Percentiles rank a stretch among this genome's conserved stretches.
Evolutionary conservation across 1,140 invertebrate species (phyloP).

Genomic region (Drosophila bocqueti): DNA sequence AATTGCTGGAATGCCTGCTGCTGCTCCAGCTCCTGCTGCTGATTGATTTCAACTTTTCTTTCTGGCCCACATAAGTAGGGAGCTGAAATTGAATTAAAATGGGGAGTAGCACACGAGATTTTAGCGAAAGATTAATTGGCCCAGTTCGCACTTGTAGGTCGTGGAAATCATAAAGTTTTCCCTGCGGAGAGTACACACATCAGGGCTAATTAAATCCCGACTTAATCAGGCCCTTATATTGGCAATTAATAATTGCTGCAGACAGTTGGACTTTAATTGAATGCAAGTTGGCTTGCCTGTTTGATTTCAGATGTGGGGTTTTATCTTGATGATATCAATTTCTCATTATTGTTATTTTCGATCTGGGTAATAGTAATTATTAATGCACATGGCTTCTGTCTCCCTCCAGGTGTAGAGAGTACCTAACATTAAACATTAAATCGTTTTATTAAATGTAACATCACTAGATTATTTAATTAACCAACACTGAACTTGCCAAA

Average conservation of each 20-base stretch:
- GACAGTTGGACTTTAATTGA: neutral
- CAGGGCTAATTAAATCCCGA: conserved; percentile 29
- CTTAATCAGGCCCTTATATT: conserved; percentile 11
- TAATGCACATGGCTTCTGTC: no score
- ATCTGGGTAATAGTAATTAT: neutral
- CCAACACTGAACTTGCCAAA: neutral
- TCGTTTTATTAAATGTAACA: neutral
- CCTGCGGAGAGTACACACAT: neutral
- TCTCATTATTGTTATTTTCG: neutral
- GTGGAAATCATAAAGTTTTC: conserved; percentile 31
- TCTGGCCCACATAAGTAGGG: conserved; percentile 38
- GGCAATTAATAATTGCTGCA: conserved; percentile 7
- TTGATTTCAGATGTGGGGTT: no score
- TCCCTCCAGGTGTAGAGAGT: no score
- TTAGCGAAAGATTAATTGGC: conserved; percentile 40
- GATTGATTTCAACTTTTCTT: conserved; percentile 43
- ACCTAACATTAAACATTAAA: no score
- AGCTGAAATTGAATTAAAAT: conserved; percentile 34
- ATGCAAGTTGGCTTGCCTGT: neutral
- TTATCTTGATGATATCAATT: neutral
- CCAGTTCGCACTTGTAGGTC: neutral
- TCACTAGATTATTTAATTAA: conserved; percentile 1
- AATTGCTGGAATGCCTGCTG: conserved; percentile 44
- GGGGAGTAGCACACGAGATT: conserved; percentile 23
- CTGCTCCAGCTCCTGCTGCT: conserved; percentile 3